Evolutionary conservation across 1,140 invertebrate species (phyloP).

Genomic region (Eumaeus atala): DNA sequence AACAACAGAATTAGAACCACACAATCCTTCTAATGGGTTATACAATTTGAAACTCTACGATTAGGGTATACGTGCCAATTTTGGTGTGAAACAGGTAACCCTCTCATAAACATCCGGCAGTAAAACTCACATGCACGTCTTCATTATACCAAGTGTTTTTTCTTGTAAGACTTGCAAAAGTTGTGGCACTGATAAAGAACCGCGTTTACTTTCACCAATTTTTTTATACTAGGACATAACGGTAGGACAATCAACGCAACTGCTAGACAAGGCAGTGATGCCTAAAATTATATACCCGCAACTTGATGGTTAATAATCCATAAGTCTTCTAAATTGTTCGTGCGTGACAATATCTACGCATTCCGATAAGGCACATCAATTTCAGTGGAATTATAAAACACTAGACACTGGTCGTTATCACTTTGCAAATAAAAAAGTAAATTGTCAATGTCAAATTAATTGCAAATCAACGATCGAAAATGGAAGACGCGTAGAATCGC

Average conservation of each 20-base stretch:
- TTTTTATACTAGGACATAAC: conserved; percentile 20
- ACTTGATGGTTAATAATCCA: conserved; percentile 35
- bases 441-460: conserved; percentile 21
- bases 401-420: conserved; percentile 18
- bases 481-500: conserved; percentile 26
- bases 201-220: conserved; percentile 13
- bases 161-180: conserved; percentile 31
- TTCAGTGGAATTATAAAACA: conserved; percentile 17
- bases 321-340: conserved; percentile 29
- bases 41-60: conserved; percentile 10
- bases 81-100: conserved; percentile 16
- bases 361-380: conserved; percentile 29
- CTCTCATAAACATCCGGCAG: conserved; percentile 41
- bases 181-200: not conserved
- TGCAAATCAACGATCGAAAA: conserved; percentile 24
- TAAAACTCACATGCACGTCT: conserved; percentile 31
- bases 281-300: conserved; percentile 48
- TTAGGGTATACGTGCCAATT: conserved; percentile 10
- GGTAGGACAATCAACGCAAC: conserved; percentile 35
- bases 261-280: conserved; percentile 40
- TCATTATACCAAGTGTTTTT: conserved; percentile 36
- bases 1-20: conserved; percentile 26
- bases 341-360: conserved; percentile 52
- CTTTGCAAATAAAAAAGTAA: conserved; percentile 20
- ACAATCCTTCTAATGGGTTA: conserved; percentile 1